phyloP scores from a whole-genome alignment of 2,888 invertebrate species.

The Bombylius discolor region DNA sequence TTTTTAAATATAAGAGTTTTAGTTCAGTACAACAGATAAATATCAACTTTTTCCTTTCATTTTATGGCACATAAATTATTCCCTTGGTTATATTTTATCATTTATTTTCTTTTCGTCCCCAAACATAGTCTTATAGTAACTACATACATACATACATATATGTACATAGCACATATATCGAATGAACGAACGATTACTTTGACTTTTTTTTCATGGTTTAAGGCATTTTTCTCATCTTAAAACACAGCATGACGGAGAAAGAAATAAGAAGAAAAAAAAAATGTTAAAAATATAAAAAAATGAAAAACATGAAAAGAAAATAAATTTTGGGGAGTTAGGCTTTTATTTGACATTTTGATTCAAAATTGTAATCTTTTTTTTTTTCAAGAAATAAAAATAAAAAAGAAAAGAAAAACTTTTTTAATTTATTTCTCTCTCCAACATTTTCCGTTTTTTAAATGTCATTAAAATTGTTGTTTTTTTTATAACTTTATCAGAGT shows the following conservation, averaged over 20 bases:
- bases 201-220: neutral
- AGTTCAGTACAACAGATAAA: neutral
- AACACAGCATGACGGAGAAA: neutral
- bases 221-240: neutral
- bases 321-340: neutral
- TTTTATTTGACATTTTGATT: neutral
- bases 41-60: slow-evolving; percentile 1
- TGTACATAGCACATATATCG: too few relatives aligned
- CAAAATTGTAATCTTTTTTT: neutral
- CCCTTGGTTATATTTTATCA: slow-evolving; percentile 10
- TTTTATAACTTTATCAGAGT: too few relatives aligned
- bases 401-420: too few relatives aligned
- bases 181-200: neutral
- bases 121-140: neutral
- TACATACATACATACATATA: too few relatives aligned
- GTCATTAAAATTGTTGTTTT: too few relatives aligned
- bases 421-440: too few relatives aligned
- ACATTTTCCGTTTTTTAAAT: too few relatives aligned
- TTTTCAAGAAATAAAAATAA: neutral
- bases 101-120: slow-evolving; percentile 7
- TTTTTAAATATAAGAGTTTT: too few relatives aligned
- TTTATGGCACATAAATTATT: slow-evolving; percentile 11
- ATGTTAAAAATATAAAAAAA: neutral
- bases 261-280: neutral
- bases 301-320: neutral